These are phyloP conservation scores for Galeopterus variegatus DNA, from an alignment of 2,113 vertebrate species.

Conservation along the genomic window DNA sequence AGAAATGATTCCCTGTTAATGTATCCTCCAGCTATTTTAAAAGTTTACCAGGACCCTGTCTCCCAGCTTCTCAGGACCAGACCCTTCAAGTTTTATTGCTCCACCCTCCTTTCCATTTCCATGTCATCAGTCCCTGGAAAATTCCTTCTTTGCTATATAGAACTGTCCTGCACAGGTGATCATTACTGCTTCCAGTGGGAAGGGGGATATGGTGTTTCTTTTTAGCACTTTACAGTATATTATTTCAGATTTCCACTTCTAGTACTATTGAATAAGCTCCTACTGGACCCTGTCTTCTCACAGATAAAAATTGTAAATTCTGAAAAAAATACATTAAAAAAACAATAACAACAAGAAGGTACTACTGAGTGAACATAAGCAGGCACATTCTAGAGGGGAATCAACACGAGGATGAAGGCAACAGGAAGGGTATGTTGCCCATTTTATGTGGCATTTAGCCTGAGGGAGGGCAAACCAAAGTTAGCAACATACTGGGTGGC, in stretches of 20 bases:
- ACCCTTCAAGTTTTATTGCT: background rate
- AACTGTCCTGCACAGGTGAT: background rate
- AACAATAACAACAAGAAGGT: background rate
- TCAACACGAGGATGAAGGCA: background rate
- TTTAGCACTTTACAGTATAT: background rate
- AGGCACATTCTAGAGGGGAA: background rate
- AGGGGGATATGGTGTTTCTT: background rate
- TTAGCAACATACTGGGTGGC: background rate
- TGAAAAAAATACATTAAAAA: background rate
- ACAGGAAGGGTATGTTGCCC: background rate
- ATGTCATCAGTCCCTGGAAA: background rate
- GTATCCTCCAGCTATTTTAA: background rate
- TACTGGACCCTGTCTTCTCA: background rate
- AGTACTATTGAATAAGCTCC: background rate
- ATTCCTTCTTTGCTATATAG: background rate
- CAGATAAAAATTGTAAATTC: background rate
- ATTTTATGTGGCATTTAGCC: background rate
- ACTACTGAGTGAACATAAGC: background rate
- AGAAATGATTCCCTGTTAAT: background rate
- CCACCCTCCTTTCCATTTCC: background rate
- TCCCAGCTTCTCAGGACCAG: background rate
- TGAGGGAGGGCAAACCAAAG: background rate
- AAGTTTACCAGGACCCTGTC: background rate
- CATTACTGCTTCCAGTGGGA: background rate
- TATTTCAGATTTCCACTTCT: background rate